phyloP scores from a whole-genome alignment of 2,113 vertebrate species.

The Gorsachius goisagi region DNA sequence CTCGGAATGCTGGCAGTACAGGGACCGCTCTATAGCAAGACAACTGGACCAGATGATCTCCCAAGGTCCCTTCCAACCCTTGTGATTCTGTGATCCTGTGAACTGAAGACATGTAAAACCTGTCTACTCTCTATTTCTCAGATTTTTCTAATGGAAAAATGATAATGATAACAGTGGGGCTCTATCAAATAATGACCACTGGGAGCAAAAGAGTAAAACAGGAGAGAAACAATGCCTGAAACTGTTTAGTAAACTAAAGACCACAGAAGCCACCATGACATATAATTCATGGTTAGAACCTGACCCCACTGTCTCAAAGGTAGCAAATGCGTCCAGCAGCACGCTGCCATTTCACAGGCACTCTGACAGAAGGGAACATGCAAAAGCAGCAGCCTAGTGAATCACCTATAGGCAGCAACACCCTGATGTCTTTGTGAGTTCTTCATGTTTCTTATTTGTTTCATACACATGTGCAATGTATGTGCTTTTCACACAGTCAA shows the following conservation, averaged over 20 bases:
- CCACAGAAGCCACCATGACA: not conserved
- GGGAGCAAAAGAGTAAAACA: not conserved
- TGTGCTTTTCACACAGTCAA: not conserved
- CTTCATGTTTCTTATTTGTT: not conserved
- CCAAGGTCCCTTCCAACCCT: too few relatives aligned
- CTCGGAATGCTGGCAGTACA: not conserved
- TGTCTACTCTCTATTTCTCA: not conserved
- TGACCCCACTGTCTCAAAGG: not conserved
- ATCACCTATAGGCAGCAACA: not conserved
- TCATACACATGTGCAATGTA: not conserved
- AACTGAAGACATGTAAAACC: not conserved
- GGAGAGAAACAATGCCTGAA: not conserved
- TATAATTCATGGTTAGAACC: not conserved
- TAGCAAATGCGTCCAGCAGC: not conserved
- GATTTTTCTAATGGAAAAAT: not conserved
- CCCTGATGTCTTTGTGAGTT: not conserved
- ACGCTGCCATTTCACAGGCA: not conserved
- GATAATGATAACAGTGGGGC: not conserved
- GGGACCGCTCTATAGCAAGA: rapidly evolving
- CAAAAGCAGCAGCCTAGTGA: not conserved
- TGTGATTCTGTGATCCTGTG: too few relatives aligned
- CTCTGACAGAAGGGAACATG: not conserved
- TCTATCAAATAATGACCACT: not conserved
- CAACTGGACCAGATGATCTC: too few relatives aligned
- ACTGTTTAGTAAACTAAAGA: not conserved